Evolutionary conservation across 2,113 vertebrate genomes (phyloP), one percentile per base, ranked within the genome.

Genomic region (Tachycineta bicolor): DNA sequence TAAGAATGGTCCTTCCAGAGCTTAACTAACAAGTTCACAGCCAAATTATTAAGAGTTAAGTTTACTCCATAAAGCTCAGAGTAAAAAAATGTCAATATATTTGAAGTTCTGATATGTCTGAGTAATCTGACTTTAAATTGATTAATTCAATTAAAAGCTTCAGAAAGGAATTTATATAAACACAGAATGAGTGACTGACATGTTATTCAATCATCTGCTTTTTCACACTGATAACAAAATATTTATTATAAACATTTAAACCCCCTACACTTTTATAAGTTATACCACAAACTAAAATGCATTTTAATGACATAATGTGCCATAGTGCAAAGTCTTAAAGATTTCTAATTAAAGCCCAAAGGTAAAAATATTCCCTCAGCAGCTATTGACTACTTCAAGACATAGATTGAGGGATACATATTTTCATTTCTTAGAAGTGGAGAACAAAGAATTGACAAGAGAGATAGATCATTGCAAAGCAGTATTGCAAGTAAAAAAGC

Each of bases 301-400:
- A 75, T 79, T 85, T 89, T 83, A 86, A 64, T 65, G 18, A 26
- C 29, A 46, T 19, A 70, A 29, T 7, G 20, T 84, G 14, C 6
- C 67, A 58, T 5, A 96, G 46, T 14, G 77, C n/a, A 65, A 85
- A 94, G 49, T 23, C 81, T 93, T 67, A 46, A 60, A 67, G n/a
- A 25, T 28, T 83, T 77, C 52, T 3, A 19, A 19, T 47, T 22
- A 55, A 73, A 89, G 37, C 9, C 26, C 3, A 5, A 60, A 94
- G 23, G 12, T 46, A 87, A 69, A 55, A 58, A 79, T 31, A 76
- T 34, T 83, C 10, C 79, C 85, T 84, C 67, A 92, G 41, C 58
- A 88, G 60, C 26, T 93, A 83, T 58, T 74, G 70, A 92, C 69
- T 84, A 26, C 53, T 76, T 94, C 70, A 87, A 89, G 62, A 76